A percentile compares a stretch with the other conserved stretches of the same genome.
phyloP scores from a whole-genome alignment of 2,113 vertebrate species.

The Quiscalus mexicanus region DNA sequence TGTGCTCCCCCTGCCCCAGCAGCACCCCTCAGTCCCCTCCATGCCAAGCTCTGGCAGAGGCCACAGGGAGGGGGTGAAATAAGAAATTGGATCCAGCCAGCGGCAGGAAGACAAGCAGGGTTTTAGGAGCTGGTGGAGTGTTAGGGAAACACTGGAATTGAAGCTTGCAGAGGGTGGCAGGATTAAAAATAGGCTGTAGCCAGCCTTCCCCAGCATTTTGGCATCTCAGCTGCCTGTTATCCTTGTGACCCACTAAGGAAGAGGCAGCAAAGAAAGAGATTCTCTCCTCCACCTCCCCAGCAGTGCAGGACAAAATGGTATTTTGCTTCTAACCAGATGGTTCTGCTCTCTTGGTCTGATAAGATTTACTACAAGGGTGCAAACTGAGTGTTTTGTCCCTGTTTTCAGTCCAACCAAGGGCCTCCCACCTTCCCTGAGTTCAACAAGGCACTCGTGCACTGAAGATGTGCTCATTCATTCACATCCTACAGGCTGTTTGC shows the following conservation, averaged over 20 bases:
- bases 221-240: not conserved
- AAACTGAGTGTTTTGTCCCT: not conserved
- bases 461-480: not conserved
- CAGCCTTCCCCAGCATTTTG: not conserved
- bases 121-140: not conserved
- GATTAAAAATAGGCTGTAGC: constrained; percentile 23
- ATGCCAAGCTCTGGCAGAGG: not conserved
- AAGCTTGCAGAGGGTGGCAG: not conserved
- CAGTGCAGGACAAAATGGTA: not conserved
- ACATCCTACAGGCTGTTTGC: not conserved
- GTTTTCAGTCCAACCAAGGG: not conserved
- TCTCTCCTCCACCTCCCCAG: not conserved
- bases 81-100: not conserved
- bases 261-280: not conserved
- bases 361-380: not conserved
- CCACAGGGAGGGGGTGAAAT: not conserved
- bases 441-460: not conserved
- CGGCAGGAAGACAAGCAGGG: rapidly evolving
- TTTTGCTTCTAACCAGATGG: not conserved
- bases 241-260: not conserved
- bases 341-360: not conserved
- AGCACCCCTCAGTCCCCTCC: not conserved
- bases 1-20: not conserved
- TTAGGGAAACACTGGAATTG: not conserved
- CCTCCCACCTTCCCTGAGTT: not conserved